Evolutionary conservation across 1,140 invertebrate species (phyloP).

Genomic region (Drosophila chauvacae): DNA sequence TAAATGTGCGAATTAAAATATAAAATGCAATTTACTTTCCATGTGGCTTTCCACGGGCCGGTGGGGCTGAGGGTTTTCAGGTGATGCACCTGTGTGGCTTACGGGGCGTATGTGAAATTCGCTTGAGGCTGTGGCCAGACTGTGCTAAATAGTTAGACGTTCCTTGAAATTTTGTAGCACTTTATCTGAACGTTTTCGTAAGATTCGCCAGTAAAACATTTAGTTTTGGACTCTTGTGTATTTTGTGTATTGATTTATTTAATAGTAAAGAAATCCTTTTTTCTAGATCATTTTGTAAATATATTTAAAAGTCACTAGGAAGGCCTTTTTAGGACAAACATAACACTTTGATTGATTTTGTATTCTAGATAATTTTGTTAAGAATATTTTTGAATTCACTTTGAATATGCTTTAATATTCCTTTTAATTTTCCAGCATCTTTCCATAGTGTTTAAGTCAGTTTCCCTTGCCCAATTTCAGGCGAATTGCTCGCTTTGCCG

Average conservation of each 20-base stretch:
- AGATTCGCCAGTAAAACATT: neutral
- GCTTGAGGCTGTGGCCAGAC: constrained; percentile 18
- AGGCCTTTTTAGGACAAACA: no score
- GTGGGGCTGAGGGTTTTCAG: neutral
- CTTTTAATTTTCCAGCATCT: neutral
- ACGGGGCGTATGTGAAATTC: constrained; percentile 41
- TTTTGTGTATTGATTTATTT: neutral
- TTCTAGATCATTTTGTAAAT: neutral
- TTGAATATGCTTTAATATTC: neutral
- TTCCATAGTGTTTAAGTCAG: no score
- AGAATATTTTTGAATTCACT: neutral
- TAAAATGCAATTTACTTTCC: constrained; percentile 71
- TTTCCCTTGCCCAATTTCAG: neutral
- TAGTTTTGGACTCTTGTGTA: neutral
- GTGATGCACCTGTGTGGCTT: constrained; percentile 29
- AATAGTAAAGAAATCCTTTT: neutral
- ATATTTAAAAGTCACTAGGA: no score
- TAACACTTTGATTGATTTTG: no score
- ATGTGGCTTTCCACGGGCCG: constrained; percentile 32
- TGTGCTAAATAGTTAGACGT: constrained; percentile 12
- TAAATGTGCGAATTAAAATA: constrained; percentile 76
- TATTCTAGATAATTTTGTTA: neutral
- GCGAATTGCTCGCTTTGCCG: neutral
- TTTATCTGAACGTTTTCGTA: constrained; percentile 1
- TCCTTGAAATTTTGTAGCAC: constrained; percentile 24